Evolutionary conservation across 2,113 vertebrate genomes (phyloP), one percentile per base, ranked within the genome.

Genomic region (Paradisaea rubra): DNA sequence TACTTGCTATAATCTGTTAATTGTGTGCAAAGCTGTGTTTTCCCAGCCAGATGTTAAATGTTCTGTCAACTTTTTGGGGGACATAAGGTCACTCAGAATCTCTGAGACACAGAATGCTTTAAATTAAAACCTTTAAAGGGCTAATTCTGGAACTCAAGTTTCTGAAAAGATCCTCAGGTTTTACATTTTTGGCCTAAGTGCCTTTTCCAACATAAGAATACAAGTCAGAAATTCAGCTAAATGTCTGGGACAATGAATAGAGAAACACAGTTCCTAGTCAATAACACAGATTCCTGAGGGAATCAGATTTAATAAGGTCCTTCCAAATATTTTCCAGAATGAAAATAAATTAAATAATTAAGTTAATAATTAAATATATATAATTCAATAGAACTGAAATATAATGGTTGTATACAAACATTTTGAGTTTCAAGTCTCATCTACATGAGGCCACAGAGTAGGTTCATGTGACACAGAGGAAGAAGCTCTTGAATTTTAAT

Each of bases 131-230:
- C 6, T n/a, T 52, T 64, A 30, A 47, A n/a, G 16, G 15, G 15
- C 4, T 71, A 25, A 71, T 65, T 57, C 12, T 52, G 44, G 47
- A 63, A 52, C 30, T 37, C 10, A 76, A 6, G 4, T 71, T 72
- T 42, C 23, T 0, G 0, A 22, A 24, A 66, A 60, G 1, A 31
- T 28, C 7, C 11, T 49, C 18, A 45, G 3, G 2, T 60, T 81
- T 78, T n/a, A 54, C 1, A 14, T 30, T 54, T 81, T 65, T 39
- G 11, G 4, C 23, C 8, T 42, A 65, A 70, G 30, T 19, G 3
- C 7, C 9, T 91, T 93, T 57, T 53, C 27, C 35, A 77, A 21
- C 0, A 1, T 44, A 19, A 19, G 6, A 71, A 78, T 45, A 30
- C 6, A 54, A 70, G 11, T 80, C 24, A 61, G 12, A n/a, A 86